phyloP scores from a whole-genome alignment of 2,113 vertebrate species.

The Myodes glareolus region DNA sequence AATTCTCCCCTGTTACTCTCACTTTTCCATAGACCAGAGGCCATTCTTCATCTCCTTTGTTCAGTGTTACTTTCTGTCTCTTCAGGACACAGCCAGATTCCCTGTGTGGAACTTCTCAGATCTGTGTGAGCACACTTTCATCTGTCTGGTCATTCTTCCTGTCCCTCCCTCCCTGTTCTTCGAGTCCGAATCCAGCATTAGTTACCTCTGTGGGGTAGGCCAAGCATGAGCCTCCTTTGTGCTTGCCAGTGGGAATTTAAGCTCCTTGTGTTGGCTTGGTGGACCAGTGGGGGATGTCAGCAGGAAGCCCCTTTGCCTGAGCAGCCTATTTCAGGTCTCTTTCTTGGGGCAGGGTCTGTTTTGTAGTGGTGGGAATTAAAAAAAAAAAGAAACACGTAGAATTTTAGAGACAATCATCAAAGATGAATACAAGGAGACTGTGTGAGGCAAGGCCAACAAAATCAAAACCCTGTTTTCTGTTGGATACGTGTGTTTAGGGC shows the following conservation, averaged over 20 bases:
- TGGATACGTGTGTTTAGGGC: neutral
- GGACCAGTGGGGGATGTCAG: no score
- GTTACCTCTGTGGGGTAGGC: neutral
- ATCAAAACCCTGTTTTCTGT: neutral
- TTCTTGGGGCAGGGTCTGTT: neutral
- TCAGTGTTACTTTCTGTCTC: neutral
- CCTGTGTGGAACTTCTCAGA: neutral
- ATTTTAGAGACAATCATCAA: neutral
- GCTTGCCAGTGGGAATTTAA: neutral
- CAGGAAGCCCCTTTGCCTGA: neutral
- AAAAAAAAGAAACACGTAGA: neutral
- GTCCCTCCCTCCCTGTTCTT: neutral
- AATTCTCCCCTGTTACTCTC: neutral
- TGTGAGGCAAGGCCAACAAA: neutral
- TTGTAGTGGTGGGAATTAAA: neutral
- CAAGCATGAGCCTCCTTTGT: neutral
- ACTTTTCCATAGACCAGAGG: neutral
- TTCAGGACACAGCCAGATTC: neutral
- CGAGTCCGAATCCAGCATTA: no score
- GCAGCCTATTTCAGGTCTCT: neutral
- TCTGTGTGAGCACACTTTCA: neutral
- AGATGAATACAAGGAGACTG: neutral
- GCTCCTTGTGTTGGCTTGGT: neutral
- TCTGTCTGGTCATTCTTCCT: neutral
- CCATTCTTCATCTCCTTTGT: neutral